phyloP scores from a whole-genome alignment of 2,888 invertebrate genomes.

The Sminthurides aquaticus region DNA sequence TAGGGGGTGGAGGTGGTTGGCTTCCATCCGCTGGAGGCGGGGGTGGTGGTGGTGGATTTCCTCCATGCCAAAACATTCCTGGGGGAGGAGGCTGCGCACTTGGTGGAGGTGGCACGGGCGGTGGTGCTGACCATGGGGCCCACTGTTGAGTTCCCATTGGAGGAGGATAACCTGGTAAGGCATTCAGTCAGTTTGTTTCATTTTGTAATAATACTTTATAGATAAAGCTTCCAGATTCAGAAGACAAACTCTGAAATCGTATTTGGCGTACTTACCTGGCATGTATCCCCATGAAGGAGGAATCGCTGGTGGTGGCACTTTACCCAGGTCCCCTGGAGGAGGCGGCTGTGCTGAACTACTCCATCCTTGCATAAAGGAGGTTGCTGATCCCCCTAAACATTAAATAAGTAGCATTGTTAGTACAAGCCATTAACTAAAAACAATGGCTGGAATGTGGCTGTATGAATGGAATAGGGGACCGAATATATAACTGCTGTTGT shows the following conservation, averaged over 20 bases:
- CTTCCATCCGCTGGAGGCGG: conserved; percentile 55
- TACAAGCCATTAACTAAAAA: no score
- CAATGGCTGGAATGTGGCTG: not conserved
- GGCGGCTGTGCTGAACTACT: conserved; percentile 6
- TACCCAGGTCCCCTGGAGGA: conserved; percentile 12
- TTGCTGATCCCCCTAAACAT: no score
- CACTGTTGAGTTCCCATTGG: conserved; percentile 38
- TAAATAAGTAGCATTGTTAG: no score
- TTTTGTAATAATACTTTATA: no score
- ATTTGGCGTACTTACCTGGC: not conserved
- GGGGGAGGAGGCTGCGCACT: conserved; percentile 51
- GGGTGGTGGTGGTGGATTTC: conserved; percentile 46
- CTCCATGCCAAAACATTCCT: conserved; percentile 41
- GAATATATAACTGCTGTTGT: no score
- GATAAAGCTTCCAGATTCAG: no score
- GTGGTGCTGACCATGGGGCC: conserved; percentile 44
- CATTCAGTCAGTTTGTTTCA: no score
- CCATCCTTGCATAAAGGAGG: not conserved
- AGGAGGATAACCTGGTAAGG: conserved; percentile 40
- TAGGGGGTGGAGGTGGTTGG: conserved; percentile 48
- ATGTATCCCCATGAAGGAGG: not conserved
- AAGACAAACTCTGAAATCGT: no score
- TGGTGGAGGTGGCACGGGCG: conserved; percentile 43
- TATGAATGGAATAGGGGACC: no score
- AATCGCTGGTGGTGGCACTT: not conserved